These are phyloP conservation scores for Riparia riparia DNA, from an alignment of 2,113 vertebrate species.

Conservation along the genomic window DNA sequence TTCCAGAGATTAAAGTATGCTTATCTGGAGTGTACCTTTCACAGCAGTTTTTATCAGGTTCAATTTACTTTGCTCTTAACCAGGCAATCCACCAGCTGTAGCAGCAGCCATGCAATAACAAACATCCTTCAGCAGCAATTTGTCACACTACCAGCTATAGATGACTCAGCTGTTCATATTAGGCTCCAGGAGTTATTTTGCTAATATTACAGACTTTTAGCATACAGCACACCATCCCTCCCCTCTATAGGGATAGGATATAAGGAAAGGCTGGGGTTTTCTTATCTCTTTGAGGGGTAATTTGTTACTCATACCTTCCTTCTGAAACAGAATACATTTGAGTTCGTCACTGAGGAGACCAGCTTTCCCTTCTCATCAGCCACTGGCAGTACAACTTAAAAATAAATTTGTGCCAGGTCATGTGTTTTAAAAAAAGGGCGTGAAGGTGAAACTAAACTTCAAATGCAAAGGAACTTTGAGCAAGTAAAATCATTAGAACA, in stretches of 20 bases:
- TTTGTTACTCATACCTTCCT: neutral
- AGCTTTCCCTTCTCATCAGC: neutral
- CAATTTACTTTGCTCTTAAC: slow-evolving; percentile 25
- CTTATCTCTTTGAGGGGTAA: neutral
- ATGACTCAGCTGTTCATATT: neutral
- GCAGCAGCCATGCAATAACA: neutral
- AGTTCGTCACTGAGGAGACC: neutral
- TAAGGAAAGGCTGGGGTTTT: neutral
- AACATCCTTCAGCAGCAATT: neutral
- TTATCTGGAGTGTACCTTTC: slow-evolving; percentile 31
- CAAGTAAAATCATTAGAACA: neutral
- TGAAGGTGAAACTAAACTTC: neutral
- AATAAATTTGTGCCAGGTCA: neutral
- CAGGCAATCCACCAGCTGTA: neutral
- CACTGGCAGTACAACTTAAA: neutral
- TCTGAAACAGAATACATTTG: neutral
- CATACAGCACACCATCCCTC: neutral
- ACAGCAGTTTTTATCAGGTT: neutral
- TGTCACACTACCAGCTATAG: neutral
- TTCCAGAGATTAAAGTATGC: neutral
- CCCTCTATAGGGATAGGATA: neutral
- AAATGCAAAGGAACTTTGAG: neutral
- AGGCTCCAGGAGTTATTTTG: neutral
- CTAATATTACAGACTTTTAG: neutral
- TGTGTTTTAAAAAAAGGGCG: neutral